Evolutionary conservation across 2,113 vertebrate genomes (phyloP).

Genomic region (Lanius collurio): DNA sequence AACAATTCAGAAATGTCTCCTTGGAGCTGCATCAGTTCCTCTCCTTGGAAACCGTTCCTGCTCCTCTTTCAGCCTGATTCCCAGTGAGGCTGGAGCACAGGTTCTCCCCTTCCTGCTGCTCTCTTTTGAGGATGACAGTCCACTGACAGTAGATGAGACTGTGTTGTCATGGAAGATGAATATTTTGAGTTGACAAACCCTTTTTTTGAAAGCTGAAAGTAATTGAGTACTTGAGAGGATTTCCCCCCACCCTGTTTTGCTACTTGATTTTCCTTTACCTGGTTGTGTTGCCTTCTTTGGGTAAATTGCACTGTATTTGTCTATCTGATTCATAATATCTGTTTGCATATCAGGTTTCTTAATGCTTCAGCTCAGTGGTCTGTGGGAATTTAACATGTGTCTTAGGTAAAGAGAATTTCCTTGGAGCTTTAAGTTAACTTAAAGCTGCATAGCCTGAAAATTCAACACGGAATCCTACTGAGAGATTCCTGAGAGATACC

Average conservation of each 20-base stretch:
- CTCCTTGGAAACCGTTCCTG: not conserved
- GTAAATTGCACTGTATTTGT: not conserved
- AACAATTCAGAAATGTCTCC: constrained; percentile 19
- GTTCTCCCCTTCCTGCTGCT: not conserved
- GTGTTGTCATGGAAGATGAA: constrained; percentile 37
- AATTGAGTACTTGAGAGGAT: constrained; percentile 17
- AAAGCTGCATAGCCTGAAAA: not conserved
- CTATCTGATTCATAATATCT: not conserved
- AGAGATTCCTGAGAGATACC: not conserved
- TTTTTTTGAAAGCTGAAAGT: not conserved
- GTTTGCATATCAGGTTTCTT: constrained; percentile 16
- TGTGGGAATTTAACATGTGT: not conserved
- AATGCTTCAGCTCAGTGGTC: not conserved
- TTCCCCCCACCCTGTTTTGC: not conserved
- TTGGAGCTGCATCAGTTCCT: not conserved
- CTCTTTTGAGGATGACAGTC: not conserved
- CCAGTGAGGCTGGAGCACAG: not conserved
- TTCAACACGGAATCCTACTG: fast-evolving
- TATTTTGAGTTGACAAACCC: constrained; percentile 11
- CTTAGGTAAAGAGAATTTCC: constrained; percentile 24
- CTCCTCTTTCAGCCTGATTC: not conserved
- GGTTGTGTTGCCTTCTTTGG: not conserved
- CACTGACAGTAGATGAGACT: constrained; percentile 9
- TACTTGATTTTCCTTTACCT: constrained; percentile 9
- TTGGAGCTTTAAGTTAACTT: not conserved